phyloP scores from a whole-genome alignment of 2,888 invertebrate genomes.

The Apamea epomidion region DNA sequence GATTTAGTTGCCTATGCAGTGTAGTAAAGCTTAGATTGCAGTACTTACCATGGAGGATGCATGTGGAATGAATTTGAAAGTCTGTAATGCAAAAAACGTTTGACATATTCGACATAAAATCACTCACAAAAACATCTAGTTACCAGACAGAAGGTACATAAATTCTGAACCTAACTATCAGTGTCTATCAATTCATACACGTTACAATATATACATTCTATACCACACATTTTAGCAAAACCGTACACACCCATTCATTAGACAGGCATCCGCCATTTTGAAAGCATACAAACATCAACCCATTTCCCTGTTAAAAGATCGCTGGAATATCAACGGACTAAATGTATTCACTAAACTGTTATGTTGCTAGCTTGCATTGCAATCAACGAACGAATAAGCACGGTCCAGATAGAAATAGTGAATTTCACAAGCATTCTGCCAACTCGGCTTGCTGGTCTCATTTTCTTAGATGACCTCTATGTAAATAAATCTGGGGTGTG shows the following conservation, averaged over 20 bases:
- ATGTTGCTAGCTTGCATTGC: slow-evolving; percentile 55
- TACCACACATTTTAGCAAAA: not conserved
- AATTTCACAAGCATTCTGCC: slow-evolving; percentile 73
- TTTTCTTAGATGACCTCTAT: slow-evolving; percentile 81
- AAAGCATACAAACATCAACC: slow-evolving; percentile 67
- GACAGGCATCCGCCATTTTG: slow-evolving; percentile 53
- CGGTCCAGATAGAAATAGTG: slow-evolving; percentile 74
- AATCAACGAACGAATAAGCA: slow-evolving; percentile 64
- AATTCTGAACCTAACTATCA: not conserved
- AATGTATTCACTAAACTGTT: slow-evolving; percentile 66
- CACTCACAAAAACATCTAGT: not conserved
- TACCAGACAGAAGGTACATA: not conserved
- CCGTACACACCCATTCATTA: slow-evolving; percentile 34
- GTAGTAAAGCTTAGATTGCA: not conserved
- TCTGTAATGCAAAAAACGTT: not conserved
- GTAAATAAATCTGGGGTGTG: slow-evolving; percentile 78
- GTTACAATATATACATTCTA: not conserved
- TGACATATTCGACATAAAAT: not conserved
- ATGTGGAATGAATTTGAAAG: not conserved
- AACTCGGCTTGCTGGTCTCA: slow-evolving; percentile 76
- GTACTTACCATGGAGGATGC: not conserved
- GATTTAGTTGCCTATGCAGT: not conserved
- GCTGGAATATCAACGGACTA: slow-evolving; percentile 67
- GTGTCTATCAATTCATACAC: not conserved
- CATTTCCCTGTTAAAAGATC: slow-evolving; percentile 61